Percentiles rank a stretch among this genome's conserved stretches.
These are phyloP conservation scores for Merops nubicus DNA, from an alignment of 2,113 vertebrate genomes.

Conservation along the genomic window DNA sequence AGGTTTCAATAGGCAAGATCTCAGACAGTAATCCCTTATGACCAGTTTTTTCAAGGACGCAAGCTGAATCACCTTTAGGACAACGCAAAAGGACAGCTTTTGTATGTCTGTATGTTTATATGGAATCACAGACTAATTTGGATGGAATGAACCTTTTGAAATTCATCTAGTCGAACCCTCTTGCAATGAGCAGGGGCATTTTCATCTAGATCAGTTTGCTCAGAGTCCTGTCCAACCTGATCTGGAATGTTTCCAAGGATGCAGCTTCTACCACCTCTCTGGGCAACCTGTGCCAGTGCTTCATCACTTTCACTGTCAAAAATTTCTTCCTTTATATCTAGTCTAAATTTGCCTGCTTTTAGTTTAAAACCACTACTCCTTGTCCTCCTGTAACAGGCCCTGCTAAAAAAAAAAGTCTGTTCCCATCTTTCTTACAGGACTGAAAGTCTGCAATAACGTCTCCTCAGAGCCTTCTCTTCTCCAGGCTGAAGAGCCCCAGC, in stretches of 20 bases:
- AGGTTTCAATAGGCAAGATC: background rate
- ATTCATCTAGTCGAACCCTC: background rate
- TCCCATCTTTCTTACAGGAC: background rate
- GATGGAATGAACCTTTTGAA: background rate
- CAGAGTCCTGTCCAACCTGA: background rate
- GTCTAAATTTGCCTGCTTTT: background rate
- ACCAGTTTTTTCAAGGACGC: background rate
- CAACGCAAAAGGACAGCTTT: background rate
- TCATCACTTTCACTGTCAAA: background rate
- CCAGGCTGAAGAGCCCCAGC: background rate
- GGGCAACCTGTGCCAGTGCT: background rate
- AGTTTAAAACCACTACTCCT: background rate
- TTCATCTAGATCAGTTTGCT: background rate
- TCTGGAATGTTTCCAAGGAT: background rate
- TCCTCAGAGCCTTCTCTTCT: background rate
- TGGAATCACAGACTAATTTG: rapidly evolving
- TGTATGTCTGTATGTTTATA: background rate
- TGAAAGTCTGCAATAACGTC: background rate
- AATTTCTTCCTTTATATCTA: background rate
- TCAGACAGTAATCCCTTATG: background rate
- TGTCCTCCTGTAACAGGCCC: background rate
- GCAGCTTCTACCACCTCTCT: background rate
- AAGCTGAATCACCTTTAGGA: background rate
- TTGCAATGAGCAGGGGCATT: background rate
- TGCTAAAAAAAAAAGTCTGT: background rate